Conservation (phyloP, 2,888 invertebrate species). For the Melangyna quadrimaculata region DNA sequence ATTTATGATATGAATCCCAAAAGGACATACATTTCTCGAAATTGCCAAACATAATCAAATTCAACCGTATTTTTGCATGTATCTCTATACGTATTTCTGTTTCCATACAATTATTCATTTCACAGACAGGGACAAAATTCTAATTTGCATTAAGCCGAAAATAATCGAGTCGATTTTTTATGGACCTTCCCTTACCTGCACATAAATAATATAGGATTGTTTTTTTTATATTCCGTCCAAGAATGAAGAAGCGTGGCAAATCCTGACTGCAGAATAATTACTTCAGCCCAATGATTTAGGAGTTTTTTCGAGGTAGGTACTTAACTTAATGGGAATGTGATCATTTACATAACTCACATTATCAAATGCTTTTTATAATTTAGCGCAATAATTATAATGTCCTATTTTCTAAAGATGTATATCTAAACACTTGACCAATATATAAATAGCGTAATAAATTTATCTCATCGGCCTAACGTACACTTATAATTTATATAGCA, state of each 20-base stretch:
- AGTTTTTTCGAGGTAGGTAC: neutral
- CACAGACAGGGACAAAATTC: neutral
- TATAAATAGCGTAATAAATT: neutral
- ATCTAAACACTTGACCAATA: neutral
- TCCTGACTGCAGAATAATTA: slow-evolving; percentile 18
- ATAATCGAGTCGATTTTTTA: slow-evolving; percentile 16
- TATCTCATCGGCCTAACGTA: neutral
- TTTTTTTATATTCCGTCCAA: neutral
- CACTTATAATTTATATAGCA: neutral
- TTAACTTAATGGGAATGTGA: neutral
- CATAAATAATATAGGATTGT: slow-evolving; percentile 20
- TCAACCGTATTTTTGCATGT: neutral
- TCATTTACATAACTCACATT: neutral
- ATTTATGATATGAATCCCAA: neutral
- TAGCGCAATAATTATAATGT: neutral
- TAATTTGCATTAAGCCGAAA: slow-evolving; percentile 13
- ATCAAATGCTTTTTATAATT: neutral
- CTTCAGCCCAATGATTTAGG: neutral
- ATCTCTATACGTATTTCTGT: neutral
- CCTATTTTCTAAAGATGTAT: neutral
- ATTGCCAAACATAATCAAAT: neutral
- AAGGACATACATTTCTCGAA: neutral
- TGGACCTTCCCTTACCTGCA: slow-evolving; percentile 3
- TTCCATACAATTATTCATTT: neutral
- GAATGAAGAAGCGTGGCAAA: slow-evolving; percentile 2